phyloP scores from a whole-genome alignment of 2,888 invertebrate genomes.

The Spicauda simplicius region DNA sequence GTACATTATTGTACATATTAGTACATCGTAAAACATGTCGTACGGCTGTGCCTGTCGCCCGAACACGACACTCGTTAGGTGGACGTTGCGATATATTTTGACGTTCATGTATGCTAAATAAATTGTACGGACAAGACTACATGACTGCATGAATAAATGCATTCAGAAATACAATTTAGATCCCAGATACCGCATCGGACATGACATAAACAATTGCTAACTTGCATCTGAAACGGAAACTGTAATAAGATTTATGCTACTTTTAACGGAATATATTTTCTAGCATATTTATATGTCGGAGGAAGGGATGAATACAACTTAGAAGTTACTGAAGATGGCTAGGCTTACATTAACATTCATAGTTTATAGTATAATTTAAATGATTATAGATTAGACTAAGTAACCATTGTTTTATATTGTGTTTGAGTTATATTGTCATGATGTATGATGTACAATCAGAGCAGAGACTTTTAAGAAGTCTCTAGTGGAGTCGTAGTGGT shows the following conservation, averaged over 20 bases:
- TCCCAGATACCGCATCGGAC: conserved; percentile 30
- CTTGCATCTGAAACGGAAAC: conserved; percentile 6
- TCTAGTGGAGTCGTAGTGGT: too few species aligned
- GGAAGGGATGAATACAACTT: too few species aligned
- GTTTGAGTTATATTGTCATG: too few species aligned
- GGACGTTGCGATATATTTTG: conserved; percentile 33
- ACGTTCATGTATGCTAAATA: conserved; percentile 36
- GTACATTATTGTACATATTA: conserved; percentile 1
- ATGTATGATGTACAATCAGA: too few species aligned
- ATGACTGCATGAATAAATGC: conserved; percentile 33
- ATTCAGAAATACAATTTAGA: conserved; percentile 33
- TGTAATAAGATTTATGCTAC: neutral
- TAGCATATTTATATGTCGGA: too few species aligned
- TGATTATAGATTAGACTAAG: too few species aligned
- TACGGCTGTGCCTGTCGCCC: neutral
- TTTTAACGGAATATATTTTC: too few species aligned
- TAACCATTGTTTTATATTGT: too few species aligned
- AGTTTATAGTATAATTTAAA: too few species aligned
- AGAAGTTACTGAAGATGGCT: too few species aligned
- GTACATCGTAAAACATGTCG: conserved; percentile 15
- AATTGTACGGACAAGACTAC: conserved; percentile 28
- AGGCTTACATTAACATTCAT: too few species aligned
- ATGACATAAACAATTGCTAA: conserved; percentile 29
- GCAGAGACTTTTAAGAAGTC: too few species aligned
- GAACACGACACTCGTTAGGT: conserved; percentile 30